A percentile compares a stretch with the other conserved stretches of the same genome.
phyloP scores from a whole-genome alignment of 2,113 vertebrate genomes.

The Semicossyphus pulcher region DNA sequence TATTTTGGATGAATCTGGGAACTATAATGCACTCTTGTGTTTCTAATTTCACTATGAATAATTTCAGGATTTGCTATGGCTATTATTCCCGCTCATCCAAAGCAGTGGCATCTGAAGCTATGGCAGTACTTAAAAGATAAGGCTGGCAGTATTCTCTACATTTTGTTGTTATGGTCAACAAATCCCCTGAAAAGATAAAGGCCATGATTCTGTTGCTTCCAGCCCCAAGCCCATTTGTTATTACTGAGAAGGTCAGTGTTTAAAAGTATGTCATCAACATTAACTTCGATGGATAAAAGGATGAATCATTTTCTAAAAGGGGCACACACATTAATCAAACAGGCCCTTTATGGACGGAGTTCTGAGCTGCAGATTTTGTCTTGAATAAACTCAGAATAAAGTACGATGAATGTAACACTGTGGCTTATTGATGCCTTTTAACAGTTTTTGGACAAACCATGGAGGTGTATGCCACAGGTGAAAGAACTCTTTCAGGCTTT shows the following conservation, averaged over 20 bases:
- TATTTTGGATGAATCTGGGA: neutral
- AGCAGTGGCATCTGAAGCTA: neutral
- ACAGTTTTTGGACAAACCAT: slow-evolving; percentile 2
- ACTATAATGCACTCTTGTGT: neutral
- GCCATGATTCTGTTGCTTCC: slow-evolving; percentile 1
- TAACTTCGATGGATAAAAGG: neutral
- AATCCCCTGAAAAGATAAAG: neutral
- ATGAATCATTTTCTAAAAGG: neutral
- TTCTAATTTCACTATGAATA: neutral
- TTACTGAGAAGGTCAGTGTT: neutral
- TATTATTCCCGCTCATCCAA: neutral
- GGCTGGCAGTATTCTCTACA: neutral
- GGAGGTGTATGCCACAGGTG: neutral
- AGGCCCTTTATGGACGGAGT: too few relatives aligned
- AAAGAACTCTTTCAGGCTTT: neutral
- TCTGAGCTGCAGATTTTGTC: too few relatives aligned
- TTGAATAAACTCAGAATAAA: neutral
- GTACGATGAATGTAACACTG: neutral
- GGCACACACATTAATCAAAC: too few relatives aligned
- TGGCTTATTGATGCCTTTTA: slow-evolving; percentile 25
- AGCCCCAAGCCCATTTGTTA: neutral
- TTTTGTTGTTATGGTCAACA: neutral
- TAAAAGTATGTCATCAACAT: neutral
- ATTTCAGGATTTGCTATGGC: too few relatives aligned
- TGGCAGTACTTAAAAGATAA: neutral